Base-by-base conservation (phyloP, 1,140 invertebrate genomes). In the Apis cerana region DNA sequence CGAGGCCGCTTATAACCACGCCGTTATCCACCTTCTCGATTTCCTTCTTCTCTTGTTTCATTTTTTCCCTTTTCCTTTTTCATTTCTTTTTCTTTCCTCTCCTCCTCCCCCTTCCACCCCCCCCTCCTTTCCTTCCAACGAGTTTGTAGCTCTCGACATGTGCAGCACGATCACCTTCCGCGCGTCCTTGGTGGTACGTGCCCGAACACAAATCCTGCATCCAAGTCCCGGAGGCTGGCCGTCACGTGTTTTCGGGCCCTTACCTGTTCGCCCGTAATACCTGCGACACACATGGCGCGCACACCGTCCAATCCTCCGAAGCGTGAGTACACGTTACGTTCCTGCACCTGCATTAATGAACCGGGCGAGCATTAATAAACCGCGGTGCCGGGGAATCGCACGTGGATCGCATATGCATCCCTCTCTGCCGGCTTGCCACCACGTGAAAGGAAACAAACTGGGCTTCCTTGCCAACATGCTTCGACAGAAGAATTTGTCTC, bases 291-390 rank as follows among this genome's bases (percentile, higher is more conserved):
- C 82, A 87, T 91, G 88, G 76, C 72, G 70, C 61, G 71, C 81
- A 80, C 84, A 74, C 80, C 77, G 72, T 74, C 15, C 21, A 50
- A 74, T 61, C 43, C 62, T 56, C 43, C 59, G 54, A 75, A 84
- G 64, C 62, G 61, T 65, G 56, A 43, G 69, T 82, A 72, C 80
- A 79, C 70, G 70, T 74, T 83, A 77, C 64, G 83, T 86, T 76
- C 90, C 80, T 91, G 91, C 89, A 92, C 89, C 87, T 92, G 91
- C 90, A 92, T 91, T 91, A 91, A 92, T 91, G 83, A 92, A 84
- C 74, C 65, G 61, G 62, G 65, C 68, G 59, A 69, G 70, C 33
- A 61, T 86, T 77, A 81, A 82, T 82, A 82, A 82, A 82, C 59
- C 62, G 48, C 56, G 23, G 70, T 19, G 17, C 59, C 17, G 21